These are phyloP conservation scores for Gnatocerus cornutus DNA, from an alignment of 2,888 invertebrate genomes.

Conservation along the genomic window DNA sequence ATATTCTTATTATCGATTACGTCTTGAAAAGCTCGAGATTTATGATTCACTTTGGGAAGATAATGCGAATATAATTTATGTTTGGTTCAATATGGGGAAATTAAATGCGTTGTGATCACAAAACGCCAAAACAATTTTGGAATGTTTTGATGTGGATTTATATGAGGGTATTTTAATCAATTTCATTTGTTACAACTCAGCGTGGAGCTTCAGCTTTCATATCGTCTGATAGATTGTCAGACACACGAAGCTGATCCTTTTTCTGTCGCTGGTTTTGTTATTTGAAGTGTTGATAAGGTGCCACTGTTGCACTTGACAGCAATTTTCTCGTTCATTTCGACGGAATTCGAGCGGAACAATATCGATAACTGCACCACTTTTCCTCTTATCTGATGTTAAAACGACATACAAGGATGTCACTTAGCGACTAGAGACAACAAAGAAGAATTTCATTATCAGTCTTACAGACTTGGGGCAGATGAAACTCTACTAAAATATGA, in stretches of 20 bases:
- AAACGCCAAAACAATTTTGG: not conserved
- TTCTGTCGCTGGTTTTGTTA: slow-evolving; percentile 30
- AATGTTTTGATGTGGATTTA: slow-evolving; percentile 11
- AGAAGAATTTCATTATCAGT: not conserved
- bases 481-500: no score
- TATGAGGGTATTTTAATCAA: slow-evolving; percentile 8
- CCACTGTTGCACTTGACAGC: slow-evolving; percentile 31
- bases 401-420: slow-evolving; percentile 9
- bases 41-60: slow-evolving; percentile 36
- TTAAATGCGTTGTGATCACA: slow-evolving; percentile 20
- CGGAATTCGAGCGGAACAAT: slow-evolving; percentile 28
- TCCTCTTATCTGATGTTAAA: slow-evolving; percentile 18
- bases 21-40: slow-evolving; percentile 36
- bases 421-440: not conserved
- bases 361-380: slow-evolving; percentile 29
- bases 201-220: not conserved
- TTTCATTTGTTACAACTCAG: slow-evolving; percentile 5
- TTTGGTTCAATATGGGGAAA: slow-evolving; percentile 29
- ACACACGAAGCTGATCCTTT: slow-evolving; percentile 30
- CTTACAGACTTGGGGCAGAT: not conserved
- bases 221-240: slow-evolving; percentile 10
- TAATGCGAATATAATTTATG: slow-evolving; percentile 41
- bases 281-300: slow-evolving; percentile 39
- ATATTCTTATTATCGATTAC: slow-evolving; percentile 37
- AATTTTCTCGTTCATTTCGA: slow-evolving; percentile 29